Conservation (phyloP, 2,797 vertebrate species). For the Stomatorhinus walkeri region DNA sequence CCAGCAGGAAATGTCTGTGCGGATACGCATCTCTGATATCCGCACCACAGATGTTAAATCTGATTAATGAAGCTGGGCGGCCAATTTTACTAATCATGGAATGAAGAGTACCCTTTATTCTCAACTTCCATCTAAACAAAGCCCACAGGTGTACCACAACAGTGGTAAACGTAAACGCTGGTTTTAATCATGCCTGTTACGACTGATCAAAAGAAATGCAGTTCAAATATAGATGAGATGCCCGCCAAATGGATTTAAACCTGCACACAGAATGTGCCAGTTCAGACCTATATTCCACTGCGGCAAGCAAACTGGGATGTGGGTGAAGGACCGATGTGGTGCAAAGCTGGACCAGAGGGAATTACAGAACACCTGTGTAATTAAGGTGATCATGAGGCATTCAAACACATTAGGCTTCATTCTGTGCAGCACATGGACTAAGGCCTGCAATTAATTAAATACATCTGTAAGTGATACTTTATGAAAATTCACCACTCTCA, state of each 20-base stretch:
- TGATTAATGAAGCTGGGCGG: neutral
- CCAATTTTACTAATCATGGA: neutral
- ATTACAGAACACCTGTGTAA: neutral
- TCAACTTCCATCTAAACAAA: neutral
- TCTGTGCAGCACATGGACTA: neutral
- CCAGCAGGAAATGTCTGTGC: conserved; percentile 42
- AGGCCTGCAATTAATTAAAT: neutral
- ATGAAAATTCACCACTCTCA: neutral
- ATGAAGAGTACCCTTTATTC: neutral
- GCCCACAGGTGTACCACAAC: neutral
- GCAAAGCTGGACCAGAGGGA: neutral
- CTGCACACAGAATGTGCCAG: neutral
- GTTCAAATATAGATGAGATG: neutral
- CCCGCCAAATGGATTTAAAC: neutral
- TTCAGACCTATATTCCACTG: neutral
- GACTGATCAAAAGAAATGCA: neutral
- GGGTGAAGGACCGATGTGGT: neutral
- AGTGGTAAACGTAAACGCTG: neutral
- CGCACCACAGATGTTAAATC: neutral
- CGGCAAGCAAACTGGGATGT: neutral
- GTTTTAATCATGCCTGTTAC: neutral
- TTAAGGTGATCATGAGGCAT: neutral
- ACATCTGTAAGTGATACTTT: neutral
- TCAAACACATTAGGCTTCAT: neutral
- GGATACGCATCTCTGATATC: conserved; percentile 25